Percentiles rank a stretch among this genome's conserved stretches.
These are phyloP conservation scores for Vireo griseus DNA, from an alignment of 2,797 vertebrate genomes.

Conservation along the genomic window DNA sequence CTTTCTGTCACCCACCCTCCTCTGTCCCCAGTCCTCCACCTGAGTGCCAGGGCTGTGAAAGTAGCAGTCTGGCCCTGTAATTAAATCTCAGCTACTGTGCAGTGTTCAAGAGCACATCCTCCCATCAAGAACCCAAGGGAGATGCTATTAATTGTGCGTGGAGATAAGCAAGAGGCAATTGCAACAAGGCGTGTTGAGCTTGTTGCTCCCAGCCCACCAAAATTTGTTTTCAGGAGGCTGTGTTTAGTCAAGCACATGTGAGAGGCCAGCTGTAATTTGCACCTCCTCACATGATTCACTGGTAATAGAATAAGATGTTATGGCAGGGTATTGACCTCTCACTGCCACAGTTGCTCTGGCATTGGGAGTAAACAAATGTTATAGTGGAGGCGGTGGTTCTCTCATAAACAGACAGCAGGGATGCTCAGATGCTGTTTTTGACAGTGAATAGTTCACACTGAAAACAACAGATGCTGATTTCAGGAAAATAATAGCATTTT, in stretches of 20 bases:
- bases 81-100: background rate
- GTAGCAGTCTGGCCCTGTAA: background rate
- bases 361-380: background rate
- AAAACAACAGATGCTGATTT: constrained; percentile 62
- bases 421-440: constrained; percentile 1
- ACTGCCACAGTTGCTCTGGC: background rate
- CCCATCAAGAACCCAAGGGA: background rate
- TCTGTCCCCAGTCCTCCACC: background rate
- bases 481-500: constrained; percentile 47
- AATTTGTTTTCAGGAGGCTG: background rate
- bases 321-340: background rate
- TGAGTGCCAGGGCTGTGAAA: background rate
- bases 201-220: background rate
- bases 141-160: background rate
- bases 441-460: constrained; percentile 10
- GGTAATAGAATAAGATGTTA: background rate
- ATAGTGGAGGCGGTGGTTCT: background rate
- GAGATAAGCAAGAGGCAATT: background rate
- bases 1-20: background rate
- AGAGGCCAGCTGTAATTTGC: background rate
- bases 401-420: background rate
- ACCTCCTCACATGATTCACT: background rate
- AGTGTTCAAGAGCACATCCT: background rate
- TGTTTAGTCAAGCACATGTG: background rate
- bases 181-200: background rate